These are phyloP conservation scores for Mormyrus iriodes DNA, from an alignment of 2,113 vertebrate species.

Conservation along the genomic window DNA sequence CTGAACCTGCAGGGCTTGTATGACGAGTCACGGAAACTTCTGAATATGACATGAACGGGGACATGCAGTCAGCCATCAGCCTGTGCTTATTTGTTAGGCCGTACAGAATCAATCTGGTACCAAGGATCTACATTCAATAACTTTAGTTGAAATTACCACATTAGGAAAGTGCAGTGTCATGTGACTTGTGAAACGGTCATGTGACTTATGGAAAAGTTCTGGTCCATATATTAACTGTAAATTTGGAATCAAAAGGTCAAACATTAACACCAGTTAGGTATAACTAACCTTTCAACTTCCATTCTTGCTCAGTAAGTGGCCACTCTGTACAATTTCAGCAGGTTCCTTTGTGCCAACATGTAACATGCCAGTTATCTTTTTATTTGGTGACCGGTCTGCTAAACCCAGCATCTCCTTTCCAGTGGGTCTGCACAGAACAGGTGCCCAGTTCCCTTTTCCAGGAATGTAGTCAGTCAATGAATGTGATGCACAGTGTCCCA, in stretches of 20 bases:
- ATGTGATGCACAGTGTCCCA: not conserved
- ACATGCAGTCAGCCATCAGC: not conserved
- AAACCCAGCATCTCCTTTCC: not conserved
- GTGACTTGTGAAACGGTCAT: not conserved
- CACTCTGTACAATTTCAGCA: not conserved
- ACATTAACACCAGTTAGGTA: not conserved
- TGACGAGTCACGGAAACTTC: not conserved
- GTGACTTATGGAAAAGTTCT: not conserved
- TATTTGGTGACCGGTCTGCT: not conserved
- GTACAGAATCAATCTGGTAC: not conserved
- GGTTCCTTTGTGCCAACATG: not conserved
- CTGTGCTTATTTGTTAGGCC: not conserved
- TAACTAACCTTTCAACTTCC: not conserved
- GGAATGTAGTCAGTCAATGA: not conserved
- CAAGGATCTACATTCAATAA: not conserved
- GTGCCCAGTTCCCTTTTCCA: not conserved
- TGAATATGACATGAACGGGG: not conserved
- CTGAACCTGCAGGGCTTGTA: not conserved
- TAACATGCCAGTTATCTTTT: not conserved
- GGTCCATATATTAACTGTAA: not conserved
- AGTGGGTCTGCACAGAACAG: not conserved
- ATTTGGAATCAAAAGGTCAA: not conserved
- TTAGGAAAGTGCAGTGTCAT: not conserved
- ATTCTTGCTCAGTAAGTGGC: not conserved
- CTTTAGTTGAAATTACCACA: not conserved